Evolutionary conservation across 1,140 invertebrate species (phyloP).

Genomic region (Propsilocerus akamusi): DNA sequence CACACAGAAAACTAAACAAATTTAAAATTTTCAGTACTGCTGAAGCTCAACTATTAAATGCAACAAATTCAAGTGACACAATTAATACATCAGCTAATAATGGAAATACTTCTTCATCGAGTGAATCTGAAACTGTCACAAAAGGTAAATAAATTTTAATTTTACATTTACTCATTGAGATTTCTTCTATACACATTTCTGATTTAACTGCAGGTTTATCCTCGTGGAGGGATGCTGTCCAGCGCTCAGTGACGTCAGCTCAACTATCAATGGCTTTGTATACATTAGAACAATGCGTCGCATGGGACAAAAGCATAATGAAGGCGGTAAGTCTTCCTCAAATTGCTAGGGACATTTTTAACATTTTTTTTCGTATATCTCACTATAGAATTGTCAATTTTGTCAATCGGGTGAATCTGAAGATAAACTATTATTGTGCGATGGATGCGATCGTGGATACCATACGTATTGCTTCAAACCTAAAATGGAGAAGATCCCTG

Average conservation of each 20-base stretch:
- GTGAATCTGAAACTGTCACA: slow-evolving; percentile 1
- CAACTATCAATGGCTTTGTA: slow-evolving; percentile 82
- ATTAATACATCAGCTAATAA: not conserved
- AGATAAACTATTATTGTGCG: slow-evolving; percentile 84
- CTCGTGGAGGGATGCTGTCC: slow-evolving; percentile 76
- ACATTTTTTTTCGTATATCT: not conserved
- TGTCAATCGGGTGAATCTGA: slow-evolving; percentile 92
- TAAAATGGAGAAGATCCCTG: slow-evolving; percentile 87
- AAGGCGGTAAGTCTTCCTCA: slow-evolving; percentile 64
- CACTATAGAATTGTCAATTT: slow-evolving; percentile 78
- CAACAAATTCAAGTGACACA: slow-evolving; percentile 11
- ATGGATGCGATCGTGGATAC: slow-evolving; percentile 94
- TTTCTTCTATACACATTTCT: too few relatives aligned
- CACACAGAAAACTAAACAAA: not conserved
- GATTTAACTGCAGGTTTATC: slow-evolving; percentile 49
- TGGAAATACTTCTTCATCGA: not conserved
- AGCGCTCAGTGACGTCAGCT: slow-evolving; percentile 61
- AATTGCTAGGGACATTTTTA: not conserved
- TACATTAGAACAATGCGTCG: slow-evolving; percentile 77
- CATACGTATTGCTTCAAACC: slow-evolving; percentile 98
- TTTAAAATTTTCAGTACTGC: slow-evolving; percentile 12
- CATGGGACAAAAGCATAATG: slow-evolving; percentile 98
- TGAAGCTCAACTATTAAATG: slow-evolving; percentile 19
- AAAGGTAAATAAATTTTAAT: slow-evolving; percentile 3
- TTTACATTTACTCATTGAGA: not conserved